Conservation (phyloP, 2,113 vertebrate genomes). For the Serranochromis macrocephalus region DNA sequence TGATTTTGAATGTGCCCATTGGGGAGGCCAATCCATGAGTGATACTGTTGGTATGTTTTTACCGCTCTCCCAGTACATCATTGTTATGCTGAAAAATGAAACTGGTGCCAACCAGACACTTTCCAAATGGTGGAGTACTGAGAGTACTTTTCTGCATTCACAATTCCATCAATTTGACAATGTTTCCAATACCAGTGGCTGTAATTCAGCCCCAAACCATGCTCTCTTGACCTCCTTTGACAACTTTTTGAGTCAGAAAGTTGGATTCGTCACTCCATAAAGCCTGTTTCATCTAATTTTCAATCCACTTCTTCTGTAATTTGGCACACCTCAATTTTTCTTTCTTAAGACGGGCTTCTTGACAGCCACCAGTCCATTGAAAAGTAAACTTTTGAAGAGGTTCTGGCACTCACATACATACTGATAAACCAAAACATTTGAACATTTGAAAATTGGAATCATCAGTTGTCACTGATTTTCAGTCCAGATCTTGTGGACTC, state of each 20-base stretch:
- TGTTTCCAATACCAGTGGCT: background rate
- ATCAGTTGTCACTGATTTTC: background rate
- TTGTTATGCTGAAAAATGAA: background rate
- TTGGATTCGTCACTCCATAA: background rate
- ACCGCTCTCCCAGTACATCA: background rate
- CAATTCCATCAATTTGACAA: background rate
- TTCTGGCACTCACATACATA: background rate
- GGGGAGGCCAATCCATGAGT: background rate
- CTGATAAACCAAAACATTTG: background rate
- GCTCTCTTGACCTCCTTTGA: background rate
- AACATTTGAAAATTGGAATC: background rate
- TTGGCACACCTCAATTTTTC: background rate
- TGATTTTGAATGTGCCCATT: background rate
- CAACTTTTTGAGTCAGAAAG: background rate
- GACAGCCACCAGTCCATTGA: background rate
- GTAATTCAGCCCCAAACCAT: background rate
- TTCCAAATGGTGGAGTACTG: background rate
- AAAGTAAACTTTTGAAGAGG: background rate
- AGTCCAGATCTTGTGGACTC: background rate
- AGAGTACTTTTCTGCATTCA: background rate
- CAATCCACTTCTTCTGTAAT: background rate
- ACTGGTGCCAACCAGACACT: background rate
- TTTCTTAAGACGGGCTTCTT: background rate
- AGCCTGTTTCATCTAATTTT: background rate
- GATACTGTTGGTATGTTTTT: background rate